Base-by-base conservation (phyloP, 2,888 invertebrate species). In the Zhuqinia jingwanae region DNA sequence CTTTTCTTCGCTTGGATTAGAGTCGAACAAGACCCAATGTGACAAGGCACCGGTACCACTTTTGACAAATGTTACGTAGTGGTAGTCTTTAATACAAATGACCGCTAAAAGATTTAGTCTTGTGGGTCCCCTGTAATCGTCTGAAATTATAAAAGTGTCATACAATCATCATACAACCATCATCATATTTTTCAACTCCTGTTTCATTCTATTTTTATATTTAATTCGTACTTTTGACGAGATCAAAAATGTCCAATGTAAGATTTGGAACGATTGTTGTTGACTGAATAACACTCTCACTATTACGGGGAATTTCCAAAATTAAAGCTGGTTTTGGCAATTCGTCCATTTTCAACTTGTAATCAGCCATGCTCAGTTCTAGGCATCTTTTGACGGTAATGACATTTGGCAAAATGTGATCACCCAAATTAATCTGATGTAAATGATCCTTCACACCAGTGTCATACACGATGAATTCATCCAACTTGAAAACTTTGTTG, bases 21-120 rank as follows among this genome's bases (percentile, higher is more conserved):
- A 99, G 93, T 99, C 99, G 92, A 99, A 99, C 93, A 99, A 98
- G 92, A 98, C 97, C 99, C 99, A 99, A 0, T 97, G 97, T 30
- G 97, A 96, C 92, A 97, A 96, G 73, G 95, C 95, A 0, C 96
- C 97, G 8, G 95, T 95, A 0, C 98, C 98, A 91, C 97, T 96
- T 92, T 98, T 98, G 2, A 98, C 98, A 93, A 98, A 99, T 0
- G 98, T 96, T 5, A 99, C 99, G 93, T 99, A 99, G 93, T 99
- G 99, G 50, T 83, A 85, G 42, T 89, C 87, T 47, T 87, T 88
- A 36, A 88, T 89, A 47, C 89, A 89, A 8, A 89, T 89, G 1
- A 89, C 86, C 10, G 89, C 87, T 0, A 88, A 58, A 15, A 89
- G 73, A 70, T 87, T 86, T 77, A 89, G 30, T 30, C 15, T 68